A percentile compares a stretch with the other conserved stretches of the same genome.
phyloP scores from a whole-genome alignment of 2,797 vertebrate genomes.

The Phalloptychus januarius region DNA sequence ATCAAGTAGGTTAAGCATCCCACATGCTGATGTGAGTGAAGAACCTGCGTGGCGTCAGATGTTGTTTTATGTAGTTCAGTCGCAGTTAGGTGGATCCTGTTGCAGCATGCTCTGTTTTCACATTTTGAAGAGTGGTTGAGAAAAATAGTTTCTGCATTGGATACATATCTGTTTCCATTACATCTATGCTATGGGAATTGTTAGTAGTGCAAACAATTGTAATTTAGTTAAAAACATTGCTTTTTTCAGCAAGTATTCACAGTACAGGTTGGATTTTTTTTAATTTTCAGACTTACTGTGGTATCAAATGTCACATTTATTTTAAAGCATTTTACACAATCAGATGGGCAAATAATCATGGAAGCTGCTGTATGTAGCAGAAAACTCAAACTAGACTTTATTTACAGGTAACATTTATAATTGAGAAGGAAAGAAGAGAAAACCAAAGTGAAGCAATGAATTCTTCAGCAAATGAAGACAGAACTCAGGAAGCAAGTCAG shows the following conservation, averaged over 20 bases:
- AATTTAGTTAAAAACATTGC: background rate
- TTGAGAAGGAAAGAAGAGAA: slow-evolving; percentile 52
- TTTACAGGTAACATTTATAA: slow-evolving; percentile 64
- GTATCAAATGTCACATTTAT: background rate
- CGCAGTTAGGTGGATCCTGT: background rate
- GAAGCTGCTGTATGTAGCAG: slow-evolving; percentile 11
- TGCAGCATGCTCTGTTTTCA: background rate
- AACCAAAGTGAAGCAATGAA: slow-evolving; percentile 31
- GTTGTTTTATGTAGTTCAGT: background rate
- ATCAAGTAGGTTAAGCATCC: background rate
- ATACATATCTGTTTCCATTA: background rate
- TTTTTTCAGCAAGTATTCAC: background rate
- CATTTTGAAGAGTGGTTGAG: background rate
- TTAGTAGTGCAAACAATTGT: background rate
- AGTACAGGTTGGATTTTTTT: background rate
- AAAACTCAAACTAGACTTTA: slow-evolving; percentile 52
- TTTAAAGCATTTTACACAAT: background rate
- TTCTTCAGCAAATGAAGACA: slow-evolving; percentile 28
- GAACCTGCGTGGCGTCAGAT: background rate
- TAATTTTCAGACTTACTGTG: background rate
- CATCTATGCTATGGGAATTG: background rate
- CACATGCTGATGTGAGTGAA: background rate
- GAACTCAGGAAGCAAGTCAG: slow-evolving; percentile 27
- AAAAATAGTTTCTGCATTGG: background rate
- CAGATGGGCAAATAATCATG: background rate